phyloP scores from a whole-genome alignment of 2,113 vertebrate genomes.

The Archocentrus centrarchus region DNA sequence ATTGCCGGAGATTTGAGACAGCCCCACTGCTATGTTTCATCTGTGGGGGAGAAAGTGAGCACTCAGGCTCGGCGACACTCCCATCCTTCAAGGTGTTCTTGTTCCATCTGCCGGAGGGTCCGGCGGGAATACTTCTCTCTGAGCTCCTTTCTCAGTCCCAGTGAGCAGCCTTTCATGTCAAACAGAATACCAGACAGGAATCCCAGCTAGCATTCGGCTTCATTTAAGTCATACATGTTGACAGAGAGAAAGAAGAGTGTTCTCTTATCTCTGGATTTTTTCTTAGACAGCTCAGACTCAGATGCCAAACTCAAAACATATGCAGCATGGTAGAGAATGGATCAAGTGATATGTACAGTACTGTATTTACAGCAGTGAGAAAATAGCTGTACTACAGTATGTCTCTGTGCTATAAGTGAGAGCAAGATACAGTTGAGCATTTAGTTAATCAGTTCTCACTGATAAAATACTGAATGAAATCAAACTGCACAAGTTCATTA shows the following conservation, averaged over 20 bases:
- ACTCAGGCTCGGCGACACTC: slow-evolving; percentile 69
- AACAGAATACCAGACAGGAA: slow-evolving; percentile 81
- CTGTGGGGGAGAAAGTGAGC: slow-evolving; percentile 59
- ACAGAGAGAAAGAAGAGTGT: slow-evolving; percentile 71
- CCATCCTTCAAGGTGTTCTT: slow-evolving; percentile 80
- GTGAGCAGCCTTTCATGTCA: slow-evolving; percentile 81
- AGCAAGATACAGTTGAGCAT: not conserved
- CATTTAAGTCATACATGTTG: slow-evolving; percentile 77
- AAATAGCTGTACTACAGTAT: not conserved
- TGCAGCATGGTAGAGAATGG: slow-evolving; percentile 42
- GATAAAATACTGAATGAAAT: not conserved
- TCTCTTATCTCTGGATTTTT: slow-evolving; percentile 72
- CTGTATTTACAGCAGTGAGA: slow-evolving; percentile 11
- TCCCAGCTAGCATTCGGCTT: slow-evolving; percentile 77
- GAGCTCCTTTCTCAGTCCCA: slow-evolving; percentile 70
- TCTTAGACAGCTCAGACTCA: slow-evolving; percentile 59
- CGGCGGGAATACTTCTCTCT: slow-evolving; percentile 77
- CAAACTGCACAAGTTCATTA: not conserved
- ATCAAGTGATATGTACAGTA: slow-evolving; percentile 39
- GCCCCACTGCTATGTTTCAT: slow-evolving; percentile 67
- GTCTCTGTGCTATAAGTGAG: not conserved
- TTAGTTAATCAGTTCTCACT: not conserved
- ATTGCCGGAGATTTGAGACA: slow-evolving; percentile 74
- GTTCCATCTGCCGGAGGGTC: slow-evolving; percentile 79
- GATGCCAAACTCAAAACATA: slow-evolving; percentile 69